Conservation (phyloP, 2,113 vertebrate species). For the Mirounga angustirostris region DNA sequence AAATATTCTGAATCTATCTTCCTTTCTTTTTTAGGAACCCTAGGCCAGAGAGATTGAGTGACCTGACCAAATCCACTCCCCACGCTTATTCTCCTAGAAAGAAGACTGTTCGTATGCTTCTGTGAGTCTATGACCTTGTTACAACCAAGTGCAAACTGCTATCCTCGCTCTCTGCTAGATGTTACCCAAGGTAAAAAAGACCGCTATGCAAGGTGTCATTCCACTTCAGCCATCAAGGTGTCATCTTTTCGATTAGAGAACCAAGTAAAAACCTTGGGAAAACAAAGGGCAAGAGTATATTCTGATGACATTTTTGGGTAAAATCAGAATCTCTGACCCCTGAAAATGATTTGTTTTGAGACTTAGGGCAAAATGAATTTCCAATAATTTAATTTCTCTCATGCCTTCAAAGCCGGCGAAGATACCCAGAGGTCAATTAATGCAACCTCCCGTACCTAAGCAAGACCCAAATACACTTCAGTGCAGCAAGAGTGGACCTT, state of each 20-base stretch:
- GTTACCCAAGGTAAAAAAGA: neutral
- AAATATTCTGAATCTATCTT: neutral
- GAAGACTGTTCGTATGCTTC: neutral
- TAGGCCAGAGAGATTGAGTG: neutral
- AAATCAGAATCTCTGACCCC: conserved; percentile 50
- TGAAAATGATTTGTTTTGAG: conserved; percentile 57
- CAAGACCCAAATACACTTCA: neutral
- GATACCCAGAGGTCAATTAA: neutral
- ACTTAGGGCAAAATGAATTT: neutral
- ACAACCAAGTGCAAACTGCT: neutral
- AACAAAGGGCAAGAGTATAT: neutral
- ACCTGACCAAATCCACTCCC: neutral
- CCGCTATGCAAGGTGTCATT: neutral
- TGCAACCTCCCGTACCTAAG: neutral
- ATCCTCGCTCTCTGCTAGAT: neutral
- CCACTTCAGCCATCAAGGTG: neutral
- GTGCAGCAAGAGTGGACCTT: neutral
- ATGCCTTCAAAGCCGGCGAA: neutral
- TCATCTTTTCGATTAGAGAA: conserved; percentile 45
- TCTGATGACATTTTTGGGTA: conserved; percentile 45
- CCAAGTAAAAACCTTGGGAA: conserved; percentile 22
- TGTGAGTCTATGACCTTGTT: neutral
- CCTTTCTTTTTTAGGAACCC: neutral
- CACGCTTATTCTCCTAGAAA: neutral
- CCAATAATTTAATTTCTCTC: neutral